Percentiles rank a stretch among this genome's conserved stretches.
Evolutionary conservation across 2,888 invertebrate genomes (phyloP).

Genomic region (Globia sparganii): DNA sequence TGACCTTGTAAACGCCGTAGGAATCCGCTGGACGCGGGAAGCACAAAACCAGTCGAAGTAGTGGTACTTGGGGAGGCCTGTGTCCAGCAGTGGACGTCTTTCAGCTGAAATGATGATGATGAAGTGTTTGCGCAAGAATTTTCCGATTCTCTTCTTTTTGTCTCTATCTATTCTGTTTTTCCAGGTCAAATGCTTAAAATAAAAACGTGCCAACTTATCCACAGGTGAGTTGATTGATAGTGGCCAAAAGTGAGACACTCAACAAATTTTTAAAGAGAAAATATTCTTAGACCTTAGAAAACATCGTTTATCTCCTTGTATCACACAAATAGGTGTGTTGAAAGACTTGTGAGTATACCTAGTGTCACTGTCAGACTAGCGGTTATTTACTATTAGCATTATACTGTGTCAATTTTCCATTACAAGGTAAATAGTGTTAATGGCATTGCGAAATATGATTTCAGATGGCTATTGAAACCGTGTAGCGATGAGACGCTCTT

Average conservation of each 20-base stretch:
- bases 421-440: conserved; percentile 18
- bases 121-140: not conserved
- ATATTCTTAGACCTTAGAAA: not conserved
- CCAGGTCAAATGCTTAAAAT: not conserved
- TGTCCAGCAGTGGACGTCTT: no score
- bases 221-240: no score
- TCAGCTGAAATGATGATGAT: no score
- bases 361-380: not conserved
- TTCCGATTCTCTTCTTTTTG: not conserved
- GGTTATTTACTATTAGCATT: conserved; percentile 3
- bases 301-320: not conserved
- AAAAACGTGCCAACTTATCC: not conserved
- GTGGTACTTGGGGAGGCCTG: not conserved
- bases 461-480: not conserved
- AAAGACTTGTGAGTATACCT: not conserved
- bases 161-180: not conserved
- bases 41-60: not conserved
- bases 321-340: not conserved
- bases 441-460: conserved; percentile 13
- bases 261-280: not conserved
- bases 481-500: not conserved
- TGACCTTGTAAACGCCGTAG: not conserved
- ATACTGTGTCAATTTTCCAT: conserved; percentile 27
- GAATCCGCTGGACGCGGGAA: not conserved
- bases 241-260: not conserved